Conservation (phyloP, 2,797 vertebrate genomes). For the Mormyrops boulengeri region DNA sequence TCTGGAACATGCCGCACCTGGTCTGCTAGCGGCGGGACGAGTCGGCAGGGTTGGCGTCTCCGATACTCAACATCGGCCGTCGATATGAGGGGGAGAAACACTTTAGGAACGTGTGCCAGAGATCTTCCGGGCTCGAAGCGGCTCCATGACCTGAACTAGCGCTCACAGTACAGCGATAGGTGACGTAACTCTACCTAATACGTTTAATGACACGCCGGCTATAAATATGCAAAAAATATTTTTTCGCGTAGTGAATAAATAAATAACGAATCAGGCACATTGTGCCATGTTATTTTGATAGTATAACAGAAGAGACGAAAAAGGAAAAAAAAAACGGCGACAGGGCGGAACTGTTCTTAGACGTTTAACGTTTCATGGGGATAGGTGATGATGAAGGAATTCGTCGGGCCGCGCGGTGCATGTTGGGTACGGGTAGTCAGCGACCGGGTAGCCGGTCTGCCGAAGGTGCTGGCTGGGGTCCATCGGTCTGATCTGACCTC, state of each 20-base stretch:
- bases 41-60: neutral
- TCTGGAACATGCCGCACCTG: slow-evolving; percentile 60
- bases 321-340: neutral
- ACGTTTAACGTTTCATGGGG: neutral
- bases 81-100: neutral
- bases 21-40: slow-evolving; percentile 26
- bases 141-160: neutral
- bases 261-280: neutral
- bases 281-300: neutral
- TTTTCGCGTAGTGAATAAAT: neutral
- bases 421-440: neutral
- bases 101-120: neutral
- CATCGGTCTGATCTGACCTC: neutral
- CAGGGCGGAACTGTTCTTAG: neutral
- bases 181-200: neutral
- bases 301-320: neutral
- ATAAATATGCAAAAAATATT: neutral
- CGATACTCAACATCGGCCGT: neutral
- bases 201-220: neutral
- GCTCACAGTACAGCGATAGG: neutral
- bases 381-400: neutral
- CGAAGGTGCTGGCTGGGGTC: neutral
- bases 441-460: neutral
- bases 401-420: neutral
- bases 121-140: neutral